A percentile compares a stretch with the other conserved stretches of the same genome.
phyloP scores from a whole-genome alignment of 1,140 invertebrate species.

The Onthophagus taurus region DNA sequence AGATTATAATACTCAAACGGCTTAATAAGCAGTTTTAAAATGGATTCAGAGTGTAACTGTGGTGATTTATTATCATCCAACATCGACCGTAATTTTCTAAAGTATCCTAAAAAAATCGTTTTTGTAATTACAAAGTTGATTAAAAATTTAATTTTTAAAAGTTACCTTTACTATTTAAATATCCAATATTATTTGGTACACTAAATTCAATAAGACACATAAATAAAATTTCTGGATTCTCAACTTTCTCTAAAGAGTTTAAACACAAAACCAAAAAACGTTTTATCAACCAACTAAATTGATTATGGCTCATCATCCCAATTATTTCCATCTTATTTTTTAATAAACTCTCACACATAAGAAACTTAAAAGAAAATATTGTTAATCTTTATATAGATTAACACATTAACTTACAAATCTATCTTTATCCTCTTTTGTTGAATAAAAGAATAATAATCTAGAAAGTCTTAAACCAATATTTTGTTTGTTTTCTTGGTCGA shows the following conservation, averaged over 20 bases:
- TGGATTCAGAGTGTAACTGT: too few relatives aligned
- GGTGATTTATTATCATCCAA: slow-evolving; percentile 47
- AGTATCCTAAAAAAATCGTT: slow-evolving; percentile 51
- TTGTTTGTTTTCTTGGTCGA: slow-evolving; percentile 50
- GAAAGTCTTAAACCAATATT: slow-evolving; percentile 47
- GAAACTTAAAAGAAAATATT: too few relatives aligned
- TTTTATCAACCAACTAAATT: slow-evolving; percentile 49
- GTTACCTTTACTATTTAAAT: slow-evolving; percentile 11
- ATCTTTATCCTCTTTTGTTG: slow-evolving; percentile 52
- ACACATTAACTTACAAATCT: slow-evolving; percentile 67
- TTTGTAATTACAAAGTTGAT: slow-evolving; percentile 13
- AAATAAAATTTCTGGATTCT: slow-evolving; percentile 21
- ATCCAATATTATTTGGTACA: slow-evolving; percentile 6
- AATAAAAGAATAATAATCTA: slow-evolving; percentile 70
- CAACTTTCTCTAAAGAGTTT: slow-evolving; percentile 34
- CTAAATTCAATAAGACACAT: slow-evolving; percentile 24
- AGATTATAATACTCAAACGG: slow-evolving; percentile 49
- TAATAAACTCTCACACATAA: too few relatives aligned
- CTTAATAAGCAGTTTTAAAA: slow-evolving; percentile 66
- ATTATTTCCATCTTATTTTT: too few relatives aligned
- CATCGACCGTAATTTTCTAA: slow-evolving; percentile 52
- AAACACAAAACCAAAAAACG: slow-evolving; percentile 49
- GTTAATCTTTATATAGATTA: too few relatives aligned
- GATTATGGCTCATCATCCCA: slow-evolving; percentile 31
- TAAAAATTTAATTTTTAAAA: neutral